These are phyloP conservation scores for Chrysoperla carnea DNA, from an alignment of 1,140 invertebrate species.

Conservation along the genomic window DNA sequence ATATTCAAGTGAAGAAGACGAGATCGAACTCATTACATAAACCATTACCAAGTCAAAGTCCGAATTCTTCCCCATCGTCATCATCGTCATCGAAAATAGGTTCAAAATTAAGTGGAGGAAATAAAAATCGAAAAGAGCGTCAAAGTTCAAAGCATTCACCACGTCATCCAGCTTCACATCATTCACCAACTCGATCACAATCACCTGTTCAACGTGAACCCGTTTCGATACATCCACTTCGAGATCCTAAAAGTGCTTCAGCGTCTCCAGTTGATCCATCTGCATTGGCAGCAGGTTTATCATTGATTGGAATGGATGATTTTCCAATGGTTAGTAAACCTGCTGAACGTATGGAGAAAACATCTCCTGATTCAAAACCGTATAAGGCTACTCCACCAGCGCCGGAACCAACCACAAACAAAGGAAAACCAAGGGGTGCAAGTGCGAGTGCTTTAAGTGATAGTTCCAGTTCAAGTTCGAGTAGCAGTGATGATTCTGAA, in stretches of 20 bases:
- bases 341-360: too few species aligned
- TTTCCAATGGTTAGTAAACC: not conserved
- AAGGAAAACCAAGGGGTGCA: slow-evolving; percentile 7
- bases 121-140: too few species aligned
- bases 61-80: slow-evolving; percentile 20
- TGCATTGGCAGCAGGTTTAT: slow-evolving; percentile 50
- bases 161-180: too few species aligned
- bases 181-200: too few species aligned
- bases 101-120: too few species aligned
- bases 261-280: slow-evolving; percentile 17
- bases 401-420: slow-evolving; percentile 11
- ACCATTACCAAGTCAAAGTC: slow-evolving; percentile 4
- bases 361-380: too few species aligned
- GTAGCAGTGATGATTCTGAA: slow-evolving; percentile 17
- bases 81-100: too few species aligned
- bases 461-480: slow-evolving; percentile 22
- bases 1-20: slow-evolving; percentile 90
- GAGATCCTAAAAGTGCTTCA: slow-evolving; percentile 15
- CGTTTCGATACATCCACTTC: too few species aligned
- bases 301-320: slow-evolving; percentile 56
- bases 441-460: slow-evolving; percentile 23
- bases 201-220: too few species aligned
- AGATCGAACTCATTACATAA: slow-evolving; percentile 21
- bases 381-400: slow-evolving; percentile 10
- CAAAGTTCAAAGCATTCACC: too few species aligned